Conservation (phyloP, 2,797 vertebrate genomes). For the Australoheros facetus region DNA sequence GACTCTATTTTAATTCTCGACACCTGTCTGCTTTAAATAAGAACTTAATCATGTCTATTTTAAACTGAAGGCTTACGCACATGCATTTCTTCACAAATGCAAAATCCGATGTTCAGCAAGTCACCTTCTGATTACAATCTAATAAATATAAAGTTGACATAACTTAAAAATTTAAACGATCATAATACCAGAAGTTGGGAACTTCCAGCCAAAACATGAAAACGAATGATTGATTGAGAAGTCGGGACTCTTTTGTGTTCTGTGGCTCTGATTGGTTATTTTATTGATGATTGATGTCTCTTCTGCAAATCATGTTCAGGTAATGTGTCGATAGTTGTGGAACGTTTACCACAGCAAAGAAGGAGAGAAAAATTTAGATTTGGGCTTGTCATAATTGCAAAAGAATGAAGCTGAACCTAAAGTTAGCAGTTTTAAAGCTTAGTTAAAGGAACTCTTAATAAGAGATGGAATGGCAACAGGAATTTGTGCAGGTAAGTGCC, state of each 20-base stretch:
- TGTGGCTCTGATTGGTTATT: background rate
- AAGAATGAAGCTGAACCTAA: too few species aligned
- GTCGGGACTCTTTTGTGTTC: background rate
- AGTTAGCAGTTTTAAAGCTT: background rate
- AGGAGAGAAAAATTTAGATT: background rate
- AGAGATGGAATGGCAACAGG: background rate
- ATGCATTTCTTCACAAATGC: background rate
- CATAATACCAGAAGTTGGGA: background rate
- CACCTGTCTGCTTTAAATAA: background rate
- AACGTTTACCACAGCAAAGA: background rate
- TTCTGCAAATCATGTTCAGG: background rate
- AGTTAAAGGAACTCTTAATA: background rate
- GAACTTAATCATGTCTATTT: background rate
- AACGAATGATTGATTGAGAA: background rate
- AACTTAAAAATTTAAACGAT: background rate
- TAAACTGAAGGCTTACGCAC: background rate
- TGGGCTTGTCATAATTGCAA: background rate
- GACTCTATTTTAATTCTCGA: background rate
- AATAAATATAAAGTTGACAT: background rate
- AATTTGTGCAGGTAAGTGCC: background rate
- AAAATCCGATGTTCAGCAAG: background rate
- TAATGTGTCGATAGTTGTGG: background rate
- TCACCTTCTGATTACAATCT: accelerated
- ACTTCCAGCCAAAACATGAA: background rate
- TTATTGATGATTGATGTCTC: background rate